Conservation (phyloP, 2,888 invertebrate genomes). For the Amiota communis region DNA sequence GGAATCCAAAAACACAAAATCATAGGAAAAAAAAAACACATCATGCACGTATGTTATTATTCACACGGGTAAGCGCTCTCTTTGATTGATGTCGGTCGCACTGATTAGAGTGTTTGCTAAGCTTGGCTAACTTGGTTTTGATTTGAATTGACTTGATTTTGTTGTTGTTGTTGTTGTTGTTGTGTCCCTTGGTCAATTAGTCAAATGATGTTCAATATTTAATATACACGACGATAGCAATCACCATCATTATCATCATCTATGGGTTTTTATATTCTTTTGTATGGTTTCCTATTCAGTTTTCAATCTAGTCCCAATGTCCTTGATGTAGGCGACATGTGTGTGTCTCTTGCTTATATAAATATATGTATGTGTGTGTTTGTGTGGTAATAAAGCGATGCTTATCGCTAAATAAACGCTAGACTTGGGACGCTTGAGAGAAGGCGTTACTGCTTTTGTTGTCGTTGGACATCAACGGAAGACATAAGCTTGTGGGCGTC, state of each 20-base stretch:
- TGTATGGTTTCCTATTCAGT: too few relatives aligned
- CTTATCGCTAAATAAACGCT: slow-evolving; percentile 48
- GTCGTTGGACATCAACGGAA: slow-evolving; percentile 13
- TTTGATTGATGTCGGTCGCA: slow-evolving; percentile 45
- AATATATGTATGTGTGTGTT: neutral
- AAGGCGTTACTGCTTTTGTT: slow-evolving; percentile 51
- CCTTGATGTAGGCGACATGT: slow-evolving; percentile 58
- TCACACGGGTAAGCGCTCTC: slow-evolving; percentile 55
- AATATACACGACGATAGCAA: slow-evolving; percentile 64
- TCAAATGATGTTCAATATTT: slow-evolving; percentile 73
- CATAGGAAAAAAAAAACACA: slow-evolving; percentile 44
- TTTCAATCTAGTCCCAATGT: slow-evolving; percentile 46
- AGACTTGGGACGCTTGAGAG: slow-evolving; percentile 14
- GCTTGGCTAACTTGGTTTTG: neutral
- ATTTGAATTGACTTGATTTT: slow-evolving; percentile 20
- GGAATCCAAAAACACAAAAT: slow-evolving; percentile 22
- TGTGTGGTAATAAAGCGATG: slow-evolving; percentile 44
- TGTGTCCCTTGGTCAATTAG: slow-evolving; percentile 63
- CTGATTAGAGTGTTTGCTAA: slow-evolving; percentile 1
- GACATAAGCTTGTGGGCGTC: slow-evolving; percentile 55
- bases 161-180: slow-evolving; percentile 43
- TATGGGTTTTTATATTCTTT: slow-evolving; percentile 17
- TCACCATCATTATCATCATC: slow-evolving; percentile 55
- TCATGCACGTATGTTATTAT: slow-evolving; percentile 66
- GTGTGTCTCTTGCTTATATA: neutral